Conservation (phyloP, 2,113 vertebrate species). For the Gorilla gorilla region DNA sequence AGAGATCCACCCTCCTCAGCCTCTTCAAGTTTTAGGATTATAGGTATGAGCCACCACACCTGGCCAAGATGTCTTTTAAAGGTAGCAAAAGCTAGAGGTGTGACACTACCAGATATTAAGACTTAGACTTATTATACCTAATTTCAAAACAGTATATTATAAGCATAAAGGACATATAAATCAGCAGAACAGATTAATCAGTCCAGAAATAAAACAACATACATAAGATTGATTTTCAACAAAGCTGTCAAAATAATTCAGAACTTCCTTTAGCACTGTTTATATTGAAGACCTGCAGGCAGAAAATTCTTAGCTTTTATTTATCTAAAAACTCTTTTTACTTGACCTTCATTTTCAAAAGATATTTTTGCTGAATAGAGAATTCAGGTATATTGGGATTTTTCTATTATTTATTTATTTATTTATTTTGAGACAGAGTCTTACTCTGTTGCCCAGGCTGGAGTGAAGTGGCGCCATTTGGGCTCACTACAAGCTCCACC, state of each 20-base stretch:
- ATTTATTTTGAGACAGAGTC: no score
- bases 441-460: no score
- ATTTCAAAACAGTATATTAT: neutral
- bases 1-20: no score
- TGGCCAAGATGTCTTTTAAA: neutral
- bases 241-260: neutral
- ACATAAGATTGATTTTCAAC: neutral
- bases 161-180: neutral
- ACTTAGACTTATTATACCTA: neutral
- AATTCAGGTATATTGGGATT: neutral
- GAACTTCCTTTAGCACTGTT: neutral
- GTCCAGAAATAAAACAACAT: neutral
- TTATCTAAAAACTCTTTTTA: neutral
- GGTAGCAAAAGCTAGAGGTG: neutral
- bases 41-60: no score
- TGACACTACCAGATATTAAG: neutral
- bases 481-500: no score
- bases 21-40: no score
- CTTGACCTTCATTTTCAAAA: neutral
- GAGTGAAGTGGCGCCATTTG: no score
- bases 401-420: neutral
- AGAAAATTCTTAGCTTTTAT: neutral
- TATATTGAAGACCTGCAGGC: neutral
- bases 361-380: neutral
- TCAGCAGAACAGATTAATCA: neutral